Evolutionary conservation across 2,113 vertebrate species (phyloP), one percentile per base, ranked within the genome.

Genomic region (Corvus moneduloides): DNA sequence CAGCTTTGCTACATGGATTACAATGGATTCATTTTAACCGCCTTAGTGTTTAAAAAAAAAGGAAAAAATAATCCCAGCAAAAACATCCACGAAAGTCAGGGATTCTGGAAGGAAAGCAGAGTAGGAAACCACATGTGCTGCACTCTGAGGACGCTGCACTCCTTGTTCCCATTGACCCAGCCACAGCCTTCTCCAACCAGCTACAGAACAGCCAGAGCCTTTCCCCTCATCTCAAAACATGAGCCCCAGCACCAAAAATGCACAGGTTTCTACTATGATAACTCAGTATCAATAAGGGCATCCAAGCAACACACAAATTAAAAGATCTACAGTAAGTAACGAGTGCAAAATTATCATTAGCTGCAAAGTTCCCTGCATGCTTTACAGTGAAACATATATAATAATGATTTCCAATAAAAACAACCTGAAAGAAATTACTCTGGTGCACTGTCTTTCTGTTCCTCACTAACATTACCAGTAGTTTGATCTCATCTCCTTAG

Each of bases 1-100:
- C 15, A 30, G 80, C 83, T 94, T 90, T 94, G 80, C 91, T 90
- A 44, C 52, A 27, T 2, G 64, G 83, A 90, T 97, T 96, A 95
- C 76, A 90, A 59, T 0, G 7, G 89, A 90, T 92, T 93, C 39
- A 67, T 89, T 97, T 93, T 81, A 92, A 95, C 89, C 43, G 73
- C 48, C 64, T 92, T 86, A 71, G 28, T 30, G 27, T 74, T 90
- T 26, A 58, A 61, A 92, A 87, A 66, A 46, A 43, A 27, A 46
- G 7, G 22, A 2, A 41, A 61, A 69, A 69, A 79, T 87, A 52
- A 56, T 13, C 44, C 48, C 12, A 80, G 7, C 24, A 59, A 87
- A 93, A 86, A 84, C n/a, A 74, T 71, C 69, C 61, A n/a, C 52
- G 68, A 44, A 43, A 91, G 49, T 37, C 64, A 75, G 61, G 61